Evolutionary conservation across 1,140 invertebrate species (phyloP).

Genomic region (Frieseomelitta varia): DNA sequence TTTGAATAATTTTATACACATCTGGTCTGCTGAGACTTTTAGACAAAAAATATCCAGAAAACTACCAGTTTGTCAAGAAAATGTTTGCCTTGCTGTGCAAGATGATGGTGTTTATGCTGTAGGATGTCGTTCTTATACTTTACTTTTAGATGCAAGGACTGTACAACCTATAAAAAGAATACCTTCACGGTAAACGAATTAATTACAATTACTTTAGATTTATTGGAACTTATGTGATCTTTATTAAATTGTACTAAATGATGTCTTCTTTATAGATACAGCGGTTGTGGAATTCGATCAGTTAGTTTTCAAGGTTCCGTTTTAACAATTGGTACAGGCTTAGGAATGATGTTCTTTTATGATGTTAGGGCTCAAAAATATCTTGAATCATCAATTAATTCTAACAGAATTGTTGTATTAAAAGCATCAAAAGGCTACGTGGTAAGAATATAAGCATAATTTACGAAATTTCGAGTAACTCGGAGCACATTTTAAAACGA

Average conservation of each 20-base stretch:
- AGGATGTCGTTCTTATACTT: constrained; percentile 95
- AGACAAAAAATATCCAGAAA: constrained; percentile 92
- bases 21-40: constrained; percentile 94
- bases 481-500: not conserved
- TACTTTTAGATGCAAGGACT: constrained; percentile 93
- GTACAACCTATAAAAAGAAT: constrained; percentile 89
- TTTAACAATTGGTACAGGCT: constrained; percentile 95
- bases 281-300: constrained; percentile 93
- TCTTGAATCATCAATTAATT: constrained; percentile 94
- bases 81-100: constrained; percentile 95
- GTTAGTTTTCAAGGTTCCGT: constrained; percentile 94
- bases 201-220: not conserved
- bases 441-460: constrained; percentile 82
- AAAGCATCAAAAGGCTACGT: constrained; percentile 95
- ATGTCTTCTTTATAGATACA: constrained; percentile 85
- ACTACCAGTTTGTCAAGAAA: constrained; percentile 94
- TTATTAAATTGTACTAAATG: not conserved
- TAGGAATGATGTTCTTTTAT: constrained; percentile 96
- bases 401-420: constrained; percentile 92
- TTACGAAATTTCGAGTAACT: not conserved
- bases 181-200: constrained; percentile 74
- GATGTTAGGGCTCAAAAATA: constrained; percentile 95
- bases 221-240: not conserved
- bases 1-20: constrained; percentile 94
- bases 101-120: constrained; percentile 94